Percentiles rank a stretch among this genome's conserved stretches.
phyloP scores from a whole-genome alignment of 1,140 invertebrate species.

The Drosophila seguyi region DNA sequence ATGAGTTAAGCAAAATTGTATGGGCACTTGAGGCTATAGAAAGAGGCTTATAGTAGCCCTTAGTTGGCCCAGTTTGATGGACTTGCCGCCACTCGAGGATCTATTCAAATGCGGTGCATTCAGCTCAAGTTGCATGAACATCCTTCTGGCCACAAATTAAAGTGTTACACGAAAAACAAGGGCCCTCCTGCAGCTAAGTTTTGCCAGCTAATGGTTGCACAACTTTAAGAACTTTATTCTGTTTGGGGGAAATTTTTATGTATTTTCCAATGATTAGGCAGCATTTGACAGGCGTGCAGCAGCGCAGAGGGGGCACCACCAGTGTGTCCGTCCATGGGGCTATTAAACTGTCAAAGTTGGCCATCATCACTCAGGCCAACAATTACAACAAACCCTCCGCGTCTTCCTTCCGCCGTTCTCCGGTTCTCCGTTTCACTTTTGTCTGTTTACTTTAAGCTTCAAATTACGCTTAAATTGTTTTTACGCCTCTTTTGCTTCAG shows the following conservation, averaged over 20 bases:
- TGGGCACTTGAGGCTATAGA: conserved; percentile 17
- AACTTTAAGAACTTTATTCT: conserved; percentile 18
- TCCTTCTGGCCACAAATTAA: conserved; percentile 17
- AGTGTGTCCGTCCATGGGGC: conserved; percentile 31
- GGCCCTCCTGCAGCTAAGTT: background rate
- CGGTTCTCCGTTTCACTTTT: conserved; percentile 26
- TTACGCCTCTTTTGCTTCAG: conserved; percentile 56
- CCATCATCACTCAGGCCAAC: conserved; percentile 69
- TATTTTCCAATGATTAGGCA: conserved; percentile 59
- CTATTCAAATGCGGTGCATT: conserved; percentile 34
- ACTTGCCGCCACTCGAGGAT: conserved; percentile 20
- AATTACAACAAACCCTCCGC: conserved; percentile 40
- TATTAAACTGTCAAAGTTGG: conserved; percentile 75
- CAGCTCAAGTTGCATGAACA: conserved; percentile 7
- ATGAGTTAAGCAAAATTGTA: conserved; percentile 32
- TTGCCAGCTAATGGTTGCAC: background rate
- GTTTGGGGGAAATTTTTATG: conserved; percentile 1
- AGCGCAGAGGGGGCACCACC: background rate
- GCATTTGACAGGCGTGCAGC: conserved; percentile 51
- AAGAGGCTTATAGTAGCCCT: conserved; percentile 17
- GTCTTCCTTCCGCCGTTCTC: conserved; percentile 14
- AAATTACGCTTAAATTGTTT: conserved; percentile 83
- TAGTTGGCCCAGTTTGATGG: conserved; percentile 35
- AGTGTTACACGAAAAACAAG: conserved; percentile 8
- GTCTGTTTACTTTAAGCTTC: conserved; percentile 75